phyloP scores from a whole-genome alignment of 2,113 vertebrate species.

The Chlamydotis undulata region DNA sequence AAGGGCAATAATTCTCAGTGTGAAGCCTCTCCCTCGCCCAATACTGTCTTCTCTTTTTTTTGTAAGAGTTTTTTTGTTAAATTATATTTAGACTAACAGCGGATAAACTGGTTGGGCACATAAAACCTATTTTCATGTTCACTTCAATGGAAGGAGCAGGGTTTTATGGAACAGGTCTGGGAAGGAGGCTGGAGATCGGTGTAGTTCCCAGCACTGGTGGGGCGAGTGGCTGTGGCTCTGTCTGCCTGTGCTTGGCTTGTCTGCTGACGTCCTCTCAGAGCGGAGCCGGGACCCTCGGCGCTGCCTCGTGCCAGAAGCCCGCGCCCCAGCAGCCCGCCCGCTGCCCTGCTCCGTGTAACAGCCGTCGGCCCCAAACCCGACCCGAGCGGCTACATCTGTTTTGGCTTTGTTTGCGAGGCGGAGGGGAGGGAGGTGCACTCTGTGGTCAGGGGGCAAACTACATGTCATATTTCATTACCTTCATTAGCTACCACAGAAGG shows the following conservation, averaged over 20 bases:
- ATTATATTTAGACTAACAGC: not conserved
- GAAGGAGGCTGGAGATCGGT: not conserved
- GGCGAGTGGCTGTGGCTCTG: not conserved
- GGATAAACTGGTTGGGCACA: not conserved
- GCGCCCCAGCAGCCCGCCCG: constrained; percentile 42
- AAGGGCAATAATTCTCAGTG: not conserved
- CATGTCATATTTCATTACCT: constrained; percentile 86
- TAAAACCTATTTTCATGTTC: fast-evolving
- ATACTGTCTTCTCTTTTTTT: not conserved
- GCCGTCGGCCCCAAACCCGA: constrained; percentile 68
- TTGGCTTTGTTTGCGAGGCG: constrained; percentile 79
- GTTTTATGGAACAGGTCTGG: not conserved
- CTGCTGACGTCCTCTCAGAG: not conserved
- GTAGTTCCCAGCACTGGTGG: not conserved
- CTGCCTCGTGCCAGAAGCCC: constrained; percentile 41
- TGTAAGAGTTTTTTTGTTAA: not conserved
- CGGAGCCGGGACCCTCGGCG: constrained; percentile 7
- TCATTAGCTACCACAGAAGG: constrained; percentile 81
- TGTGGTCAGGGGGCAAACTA: constrained; percentile 83
- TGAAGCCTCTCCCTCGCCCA: not conserved
- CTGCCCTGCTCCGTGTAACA: constrained; percentile 66
- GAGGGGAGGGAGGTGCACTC: constrained; percentile 74
- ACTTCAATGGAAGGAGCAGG: fast-evolving
- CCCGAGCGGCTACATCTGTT: constrained; percentile 77
- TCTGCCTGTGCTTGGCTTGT: not conserved